A percentile compares a stretch with the other conserved stretches of the same genome.
phyloP scores from a whole-genome alignment of 2,797 vertebrate genomes.

The Ammospiza maritima region DNA sequence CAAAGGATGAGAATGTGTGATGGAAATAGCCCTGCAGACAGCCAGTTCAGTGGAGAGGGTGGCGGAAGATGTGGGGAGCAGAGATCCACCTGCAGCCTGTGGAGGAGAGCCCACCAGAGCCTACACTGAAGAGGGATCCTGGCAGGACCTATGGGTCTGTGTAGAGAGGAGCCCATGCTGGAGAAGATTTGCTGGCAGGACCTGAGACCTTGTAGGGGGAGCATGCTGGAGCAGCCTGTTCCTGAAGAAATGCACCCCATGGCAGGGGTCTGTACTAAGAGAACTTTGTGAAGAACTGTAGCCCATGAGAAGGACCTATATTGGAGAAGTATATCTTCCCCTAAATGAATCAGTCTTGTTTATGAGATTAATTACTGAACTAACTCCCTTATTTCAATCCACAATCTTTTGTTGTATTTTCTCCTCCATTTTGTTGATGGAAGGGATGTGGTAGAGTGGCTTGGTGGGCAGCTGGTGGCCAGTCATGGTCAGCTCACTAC shows the following conservation, averaged over 20 bases:
- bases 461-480: neutral
- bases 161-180: neutral
- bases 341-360: neutral
- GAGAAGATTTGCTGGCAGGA: neutral
- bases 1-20: neutral
- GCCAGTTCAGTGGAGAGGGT: neutral
- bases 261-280: neutral
- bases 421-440: neutral
- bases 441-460: fast-evolving
- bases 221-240: fast-evolving
- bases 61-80: neutral
- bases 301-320: neutral
- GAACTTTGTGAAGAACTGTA: neutral
- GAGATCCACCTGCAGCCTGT: neutral
- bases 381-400: neutral
- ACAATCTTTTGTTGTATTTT: neutral
- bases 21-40: neutral
- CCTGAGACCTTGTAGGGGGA: fast-evolving
- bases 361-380: neutral
- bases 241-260: neutral
- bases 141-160: neutral
- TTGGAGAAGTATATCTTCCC: neutral
- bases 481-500: neutral
- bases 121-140: neutral
- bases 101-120: neutral